A percentile compares a stretch with the other conserved stretches of the same genome.
phyloP scores from a whole-genome alignment of 2,888 invertebrate species.

The Conchocele bisecta region DNA sequence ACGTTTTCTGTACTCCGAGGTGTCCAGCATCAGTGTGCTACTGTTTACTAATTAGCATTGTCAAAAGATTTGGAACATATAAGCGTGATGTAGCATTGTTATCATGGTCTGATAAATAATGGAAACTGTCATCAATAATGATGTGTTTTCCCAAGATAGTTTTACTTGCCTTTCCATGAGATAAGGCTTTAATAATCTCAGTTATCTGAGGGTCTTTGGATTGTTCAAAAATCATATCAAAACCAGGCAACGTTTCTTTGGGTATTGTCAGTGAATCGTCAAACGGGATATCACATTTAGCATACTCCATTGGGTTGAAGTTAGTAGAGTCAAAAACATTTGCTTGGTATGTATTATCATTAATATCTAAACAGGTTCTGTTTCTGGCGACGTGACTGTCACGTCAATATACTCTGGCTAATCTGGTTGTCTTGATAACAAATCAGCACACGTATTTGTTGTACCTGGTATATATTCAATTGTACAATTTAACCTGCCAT shows the following conservation, averaged over 20 bases:
- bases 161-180: slow-evolving; percentile 3
- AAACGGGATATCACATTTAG: neutral
- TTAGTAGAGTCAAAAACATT: slow-evolving; percentile 36
- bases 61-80: slow-evolving; percentile 24
- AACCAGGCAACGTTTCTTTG: neutral
- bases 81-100: slow-evolving; percentile 29
- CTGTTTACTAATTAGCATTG: slow-evolving; percentile 5
- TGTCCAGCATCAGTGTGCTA: slow-evolving; percentile 43
- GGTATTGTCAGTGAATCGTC: neutral
- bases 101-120: slow-evolving; percentile 41
- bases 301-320: slow-evolving; percentile 35
- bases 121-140: slow-evolving; percentile 30
- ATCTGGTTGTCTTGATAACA: slow-evolving; percentile 12
- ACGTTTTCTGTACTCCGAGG: slow-evolving; percentile 14
- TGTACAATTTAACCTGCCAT: slow-evolving; percentile 43
- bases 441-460: slow-evolving; percentile 19
- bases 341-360: slow-evolving; percentile 33
- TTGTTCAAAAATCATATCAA: slow-evolving; percentile 22
- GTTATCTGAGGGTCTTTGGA: slow-evolving; percentile 2
- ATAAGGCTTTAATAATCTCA: slow-evolving; percentile 6
- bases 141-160: slow-evolving; percentile 9
- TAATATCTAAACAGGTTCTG: slow-evolving; percentile 19
- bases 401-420: neutral
- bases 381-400: no score
- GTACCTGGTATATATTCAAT: slow-evolving; percentile 33